phyloP scores from a whole-genome alignment of 2,113 vertebrate species.

The Neoarius graeffei region DNA sequence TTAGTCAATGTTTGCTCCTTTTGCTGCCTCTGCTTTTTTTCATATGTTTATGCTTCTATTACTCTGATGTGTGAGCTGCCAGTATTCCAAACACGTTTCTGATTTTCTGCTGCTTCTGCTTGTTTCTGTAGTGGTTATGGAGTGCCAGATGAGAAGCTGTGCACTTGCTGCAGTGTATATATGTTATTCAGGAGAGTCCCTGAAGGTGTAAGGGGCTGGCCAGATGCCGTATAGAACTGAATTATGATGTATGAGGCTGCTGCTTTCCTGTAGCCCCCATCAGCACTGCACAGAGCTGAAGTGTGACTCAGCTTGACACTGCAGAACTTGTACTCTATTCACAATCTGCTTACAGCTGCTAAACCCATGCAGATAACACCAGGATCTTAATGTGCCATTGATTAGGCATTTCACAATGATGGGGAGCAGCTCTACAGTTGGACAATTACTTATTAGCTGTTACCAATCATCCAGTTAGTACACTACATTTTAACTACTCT shows the following conservation, averaged over 20 bases:
- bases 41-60: not conserved
- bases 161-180: slow-evolving; percentile 22
- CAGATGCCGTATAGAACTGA: slow-evolving; percentile 48
- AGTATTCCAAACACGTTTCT: not conserved
- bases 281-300: slow-evolving; percentile 55
- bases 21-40: not conserved
- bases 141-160: slow-evolving; percentile 13
- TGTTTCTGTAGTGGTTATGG: not conserved
- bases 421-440: not conserved
- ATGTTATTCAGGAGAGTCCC: slow-evolving; percentile 29
- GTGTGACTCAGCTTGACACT: slow-evolving; percentile 66
- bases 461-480: not conserved
- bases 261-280: slow-evolving; percentile 58
- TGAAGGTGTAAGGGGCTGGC: slow-evolving; percentile 24
- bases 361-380: not conserved
- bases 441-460: not conserved
- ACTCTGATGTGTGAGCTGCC: not conserved
- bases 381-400: not conserved
- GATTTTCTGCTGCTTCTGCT: not conserved
- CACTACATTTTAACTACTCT: not conserved
- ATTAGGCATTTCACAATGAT: not conserved
- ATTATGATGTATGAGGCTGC: slow-evolving; percentile 64
- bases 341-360: slow-evolving; percentile 21
- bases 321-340: slow-evolving; percentile 43
- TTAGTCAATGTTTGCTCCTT: not conserved